These are phyloP conservation scores for Eunapius fragilis DNA, from an alignment of 37 sponge, comb jelly and placozoan genomes.

Conservation along the genomic window DNA sequence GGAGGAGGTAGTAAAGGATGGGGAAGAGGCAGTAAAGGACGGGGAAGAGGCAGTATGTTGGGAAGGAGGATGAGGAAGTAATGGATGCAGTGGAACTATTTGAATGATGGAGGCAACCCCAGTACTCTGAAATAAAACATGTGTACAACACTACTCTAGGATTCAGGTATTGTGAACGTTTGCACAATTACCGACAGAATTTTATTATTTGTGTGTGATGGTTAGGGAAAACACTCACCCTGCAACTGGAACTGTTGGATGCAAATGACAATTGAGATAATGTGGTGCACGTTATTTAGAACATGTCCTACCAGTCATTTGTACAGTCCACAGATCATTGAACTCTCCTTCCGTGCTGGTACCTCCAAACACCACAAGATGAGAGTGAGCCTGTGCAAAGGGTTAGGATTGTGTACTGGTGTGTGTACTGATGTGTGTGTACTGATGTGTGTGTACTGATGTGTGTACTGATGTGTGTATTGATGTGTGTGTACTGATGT, in stretches of 20 bases:
- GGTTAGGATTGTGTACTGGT: neutral
- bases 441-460: neutral
- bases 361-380: conserved; percentile 55
- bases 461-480: neutral
- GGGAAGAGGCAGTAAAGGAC: too few relatives aligned
- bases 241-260: neutral
- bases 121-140: too few relatives aligned
- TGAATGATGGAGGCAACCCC: too few relatives aligned
- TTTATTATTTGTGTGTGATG: neutral
- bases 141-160: too few relatives aligned
- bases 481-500: too few relatives aligned
- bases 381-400: neutral
- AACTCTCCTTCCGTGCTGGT: conserved; percentile 44
- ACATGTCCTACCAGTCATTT: conserved; percentile 4
- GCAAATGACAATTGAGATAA: neutral
- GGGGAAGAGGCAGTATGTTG: too few relatives aligned
- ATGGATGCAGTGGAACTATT: too few relatives aligned
- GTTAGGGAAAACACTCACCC: neutral
- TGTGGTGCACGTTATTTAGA: neutral
- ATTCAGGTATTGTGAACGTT: too few relatives aligned
- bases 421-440: neutral
- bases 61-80: too few relatives aligned
- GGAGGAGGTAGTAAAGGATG: too few relatives aligned
- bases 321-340: conserved; percentile 58
- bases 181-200: too few relatives aligned